phyloP scores from a whole-genome alignment of 2,113 vertebrate genomes.

The Nestor notabilis region DNA sequence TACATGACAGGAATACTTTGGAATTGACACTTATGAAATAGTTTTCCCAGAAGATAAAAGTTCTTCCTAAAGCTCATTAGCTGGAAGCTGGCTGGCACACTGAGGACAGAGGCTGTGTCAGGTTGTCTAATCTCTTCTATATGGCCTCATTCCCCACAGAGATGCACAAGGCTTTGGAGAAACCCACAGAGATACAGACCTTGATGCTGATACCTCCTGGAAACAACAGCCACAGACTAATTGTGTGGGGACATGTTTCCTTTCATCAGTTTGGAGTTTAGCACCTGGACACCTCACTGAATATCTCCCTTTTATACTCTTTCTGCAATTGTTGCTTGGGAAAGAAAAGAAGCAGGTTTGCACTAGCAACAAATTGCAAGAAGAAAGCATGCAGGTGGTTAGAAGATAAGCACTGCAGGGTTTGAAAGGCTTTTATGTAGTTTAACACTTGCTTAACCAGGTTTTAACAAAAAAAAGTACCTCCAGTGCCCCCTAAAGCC shows the following conservation, averaged over 20 bases:
- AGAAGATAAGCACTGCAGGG: not conserved
- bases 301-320: not conserved
- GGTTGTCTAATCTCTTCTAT: not conserved
- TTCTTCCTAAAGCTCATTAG: not conserved
- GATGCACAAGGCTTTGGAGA: not conserved
- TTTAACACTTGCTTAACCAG: constrained; percentile 4
- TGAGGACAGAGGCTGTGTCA: not conserved
- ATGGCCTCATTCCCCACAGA: not conserved
- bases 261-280: not conserved
- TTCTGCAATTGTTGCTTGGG: not conserved
- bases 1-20: not conserved
- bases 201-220: not conserved
- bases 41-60: not conserved
- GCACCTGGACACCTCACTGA: not conserved
- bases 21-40: not conserved
- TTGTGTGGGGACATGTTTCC: not conserved
- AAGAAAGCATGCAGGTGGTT: not conserved
- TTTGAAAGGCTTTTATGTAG: not conserved
- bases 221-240: not conserved
- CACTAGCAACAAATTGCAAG: not conserved
- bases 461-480: constrained; percentile 18
- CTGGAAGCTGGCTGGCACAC: not conserved
- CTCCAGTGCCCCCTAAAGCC: constrained; percentile 33
- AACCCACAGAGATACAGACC: not conserved
- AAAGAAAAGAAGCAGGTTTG: constrained; percentile 7